Conservation (phyloP, 2,797 vertebrate genomes). For the Knipowitschia caucasica region DNA sequence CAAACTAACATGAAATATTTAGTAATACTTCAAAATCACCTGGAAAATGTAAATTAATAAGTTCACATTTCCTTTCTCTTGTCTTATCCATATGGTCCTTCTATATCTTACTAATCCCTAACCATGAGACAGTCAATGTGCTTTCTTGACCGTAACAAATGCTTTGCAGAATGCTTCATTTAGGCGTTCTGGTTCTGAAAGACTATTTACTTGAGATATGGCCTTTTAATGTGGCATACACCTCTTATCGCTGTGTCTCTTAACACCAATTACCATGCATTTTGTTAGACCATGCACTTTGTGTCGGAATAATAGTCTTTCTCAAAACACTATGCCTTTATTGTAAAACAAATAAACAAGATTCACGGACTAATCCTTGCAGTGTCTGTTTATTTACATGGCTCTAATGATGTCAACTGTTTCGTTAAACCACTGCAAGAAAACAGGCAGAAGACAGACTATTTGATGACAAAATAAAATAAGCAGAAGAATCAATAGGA, state of each 20-base stretch:
- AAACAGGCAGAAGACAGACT: slow-evolving; percentile 43
- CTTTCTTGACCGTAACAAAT: neutral
- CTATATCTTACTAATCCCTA: neutral
- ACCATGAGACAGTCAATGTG: neutral
- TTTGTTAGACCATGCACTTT: neutral
- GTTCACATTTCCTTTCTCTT: neutral
- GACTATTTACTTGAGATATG: neutral
- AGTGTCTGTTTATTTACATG: slow-evolving; percentile 19
- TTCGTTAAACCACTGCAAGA: slow-evolving; percentile 11
- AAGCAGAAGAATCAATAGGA: slow-evolving; percentile 29
- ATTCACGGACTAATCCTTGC: neutral
- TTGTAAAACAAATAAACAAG: slow-evolving; percentile 1
- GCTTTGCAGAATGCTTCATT: neutral
- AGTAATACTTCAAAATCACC: too few species aligned
- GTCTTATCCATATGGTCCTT: neutral
- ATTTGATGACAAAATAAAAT: slow-evolving; percentile 38
- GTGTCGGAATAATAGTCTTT: neutral
- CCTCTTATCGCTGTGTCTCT: slow-evolving; percentile 3
- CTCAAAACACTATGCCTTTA: neutral
- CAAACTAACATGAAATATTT: too few species aligned
- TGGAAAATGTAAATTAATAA: too few species aligned
- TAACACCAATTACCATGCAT: neutral
- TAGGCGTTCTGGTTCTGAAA: neutral
- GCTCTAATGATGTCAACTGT: slow-evolving; percentile 20
- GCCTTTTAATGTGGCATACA: neutral